These are phyloP conservation scores for Emmelina monodactyla DNA, from an alignment of 2,888 invertebrate genomes.

Conservation along the genomic window DNA sequence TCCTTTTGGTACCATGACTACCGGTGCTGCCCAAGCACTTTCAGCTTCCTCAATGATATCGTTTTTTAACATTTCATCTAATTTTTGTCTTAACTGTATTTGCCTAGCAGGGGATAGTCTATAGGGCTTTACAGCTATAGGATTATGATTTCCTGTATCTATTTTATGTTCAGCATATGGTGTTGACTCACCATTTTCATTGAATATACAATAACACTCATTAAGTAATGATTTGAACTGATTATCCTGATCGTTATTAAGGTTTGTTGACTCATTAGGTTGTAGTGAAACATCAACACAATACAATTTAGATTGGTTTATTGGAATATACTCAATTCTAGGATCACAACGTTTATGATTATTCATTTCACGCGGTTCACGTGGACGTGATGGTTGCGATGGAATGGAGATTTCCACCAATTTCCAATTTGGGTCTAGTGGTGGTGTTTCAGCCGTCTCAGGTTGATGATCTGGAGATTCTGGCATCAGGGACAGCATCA, in stretches of 20 bases:
- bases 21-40: slow-evolving; percentile 17
- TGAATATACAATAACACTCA: slow-evolving; percentile 6
- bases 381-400: slow-evolving; percentile 3
- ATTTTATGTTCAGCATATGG: slow-evolving; percentile 17
- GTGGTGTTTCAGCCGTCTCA: neutral
- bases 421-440: slow-evolving; percentile 3
- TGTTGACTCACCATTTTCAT: slow-evolving; percentile 7
- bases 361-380: slow-evolving; percentile 4
- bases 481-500: slow-evolving; percentile 6
- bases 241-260: neutral
- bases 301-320: slow-evolving; percentile 1
- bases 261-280: neutral
- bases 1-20: slow-evolving; percentile 3
- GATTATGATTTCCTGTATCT: slow-evolving; percentile 18
- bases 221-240: neutral
- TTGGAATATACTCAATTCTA: slow-evolving; percentile 2
- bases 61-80: slow-evolving; percentile 7
- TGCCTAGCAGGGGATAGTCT: slow-evolving; percentile 13
- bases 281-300: slow-evolving; percentile 6
- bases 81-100: slow-evolving; percentile 3
- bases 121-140: slow-evolving; percentile 18
- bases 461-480: neutral
- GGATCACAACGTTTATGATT: neutral
- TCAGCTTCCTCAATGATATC: slow-evolving; percentile 24
- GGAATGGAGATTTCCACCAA: slow-evolving; percentile 5